Evolutionary conservation across 1,140 invertebrate genomes (phyloP).

Genomic region (Calephelis nemesis): DNA sequence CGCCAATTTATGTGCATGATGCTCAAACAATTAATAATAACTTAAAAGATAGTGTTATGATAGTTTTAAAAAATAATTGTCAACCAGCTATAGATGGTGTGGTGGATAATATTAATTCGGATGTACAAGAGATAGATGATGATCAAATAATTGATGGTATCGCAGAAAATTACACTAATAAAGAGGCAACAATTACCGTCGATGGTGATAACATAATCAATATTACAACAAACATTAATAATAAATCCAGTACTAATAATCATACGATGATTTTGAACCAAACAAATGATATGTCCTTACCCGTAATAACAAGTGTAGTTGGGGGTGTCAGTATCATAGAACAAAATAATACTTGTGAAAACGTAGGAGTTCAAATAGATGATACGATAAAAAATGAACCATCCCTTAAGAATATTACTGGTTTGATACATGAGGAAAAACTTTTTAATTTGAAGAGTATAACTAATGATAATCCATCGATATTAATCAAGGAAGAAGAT

Average conservation of each 20-base stretch:
- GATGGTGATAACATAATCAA: too few species aligned
- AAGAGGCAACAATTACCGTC: too few species aligned
- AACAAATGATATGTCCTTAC: constrained; percentile 23
- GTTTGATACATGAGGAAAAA: background rate
- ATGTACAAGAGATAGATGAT: constrained; percentile 7
- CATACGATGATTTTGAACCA: constrained; percentile 7
- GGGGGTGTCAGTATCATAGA: constrained; percentile 25
- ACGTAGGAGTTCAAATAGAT: constrained; percentile 19
- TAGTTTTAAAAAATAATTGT: too few species aligned
- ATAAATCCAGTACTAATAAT: background rate
- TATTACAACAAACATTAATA: background rate
- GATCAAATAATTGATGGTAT: background rate
- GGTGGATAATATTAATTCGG: background rate
- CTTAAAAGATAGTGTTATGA: too few species aligned
- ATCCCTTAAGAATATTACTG: background rate
- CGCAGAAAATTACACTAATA: background rate
- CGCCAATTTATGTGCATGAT: too few species aligned
- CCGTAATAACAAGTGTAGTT: constrained; percentile 32
- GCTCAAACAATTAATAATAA: too few species aligned
- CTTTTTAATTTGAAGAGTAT: background rate
- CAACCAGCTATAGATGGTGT: too few species aligned
- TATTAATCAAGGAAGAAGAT: background rate
- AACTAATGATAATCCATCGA: background rate
- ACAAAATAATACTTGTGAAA: background rate
- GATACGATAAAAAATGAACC: background rate